phyloP scores from a whole-genome alignment of 2,888 invertebrate species.

The Atrina japonica region DNA sequence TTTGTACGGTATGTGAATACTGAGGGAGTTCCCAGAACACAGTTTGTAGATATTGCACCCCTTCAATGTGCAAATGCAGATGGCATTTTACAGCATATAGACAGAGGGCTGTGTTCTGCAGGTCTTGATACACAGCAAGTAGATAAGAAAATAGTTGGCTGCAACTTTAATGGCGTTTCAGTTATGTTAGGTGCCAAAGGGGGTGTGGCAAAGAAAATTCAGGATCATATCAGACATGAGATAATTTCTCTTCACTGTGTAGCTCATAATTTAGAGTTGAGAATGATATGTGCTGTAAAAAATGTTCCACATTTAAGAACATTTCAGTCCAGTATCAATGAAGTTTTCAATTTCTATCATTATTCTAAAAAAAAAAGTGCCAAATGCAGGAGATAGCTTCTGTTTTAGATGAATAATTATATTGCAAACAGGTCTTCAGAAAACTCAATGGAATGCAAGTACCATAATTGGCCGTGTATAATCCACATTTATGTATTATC shows the following conservation, averaged over 20 bases:
- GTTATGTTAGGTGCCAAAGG: conserved; percentile 22
- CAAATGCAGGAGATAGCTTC: conserved; percentile 11
- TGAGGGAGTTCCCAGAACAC: conserved; percentile 1
- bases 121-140: neutral
- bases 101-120: no score
- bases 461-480: no score
- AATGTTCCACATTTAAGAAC: neutral
- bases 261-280: conserved; percentile 11
- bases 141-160: neutral
- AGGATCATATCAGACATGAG: neutral
- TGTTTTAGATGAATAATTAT: neutral
- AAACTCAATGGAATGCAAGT: conserved; percentile 5
- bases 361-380: neutral
- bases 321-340: conserved; percentile 6
- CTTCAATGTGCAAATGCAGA: neutral
- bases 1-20: conserved; percentile 3
- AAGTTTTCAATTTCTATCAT: conserved; percentile 15
- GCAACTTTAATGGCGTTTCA: conserved; percentile 22
- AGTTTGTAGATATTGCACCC: conserved; percentile 13
- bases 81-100: neutral
- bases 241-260: conserved; percentile 16
- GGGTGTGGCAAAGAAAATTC: conserved; percentile 3
- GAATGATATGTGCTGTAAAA: conserved; percentile 1
- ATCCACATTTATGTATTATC: no score
- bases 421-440: conserved; percentile 5